Evolutionary conservation across 2,888 invertebrate genomes (phyloP).

Genomic region (Drosophila suboccidentalis): DNA sequence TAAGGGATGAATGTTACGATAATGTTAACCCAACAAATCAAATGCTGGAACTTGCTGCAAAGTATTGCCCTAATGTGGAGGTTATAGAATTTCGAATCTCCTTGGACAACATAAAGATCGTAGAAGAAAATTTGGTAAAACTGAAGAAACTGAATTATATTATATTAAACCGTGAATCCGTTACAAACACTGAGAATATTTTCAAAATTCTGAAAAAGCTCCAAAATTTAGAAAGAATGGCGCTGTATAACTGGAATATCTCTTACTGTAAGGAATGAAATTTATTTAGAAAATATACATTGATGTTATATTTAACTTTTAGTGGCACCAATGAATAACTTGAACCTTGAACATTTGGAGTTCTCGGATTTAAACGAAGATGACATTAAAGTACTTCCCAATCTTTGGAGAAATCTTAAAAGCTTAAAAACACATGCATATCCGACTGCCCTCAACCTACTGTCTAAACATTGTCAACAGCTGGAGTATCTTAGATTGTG

Average conservation of each 20-base stretch:
- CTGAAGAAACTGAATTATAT: not conserved
- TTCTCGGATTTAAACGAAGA: not conserved
- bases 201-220: not conserved
- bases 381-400: not conserved
- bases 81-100: not conserved
- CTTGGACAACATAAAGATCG: not conserved
- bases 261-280: not conserved
- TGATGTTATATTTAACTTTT: not conserved
- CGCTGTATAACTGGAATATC: not conserved
- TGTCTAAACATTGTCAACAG: conserved; percentile 1
- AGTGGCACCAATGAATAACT: not conserved
- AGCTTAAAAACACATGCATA: not conserved
- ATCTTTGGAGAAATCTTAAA: conserved; percentile 1
- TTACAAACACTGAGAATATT: not conserved
- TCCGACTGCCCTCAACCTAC: not conserved
- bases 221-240: not conserved
- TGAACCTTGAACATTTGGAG: not conserved
- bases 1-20: not conserved
- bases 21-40: not conserved
- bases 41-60: conserved; percentile 5
- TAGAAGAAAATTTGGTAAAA: not conserved
- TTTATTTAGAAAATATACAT: not conserved
- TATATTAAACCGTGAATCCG: not conserved
- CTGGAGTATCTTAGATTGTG: not conserved
- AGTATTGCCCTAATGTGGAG: conserved; percentile 2